Percentiles rank a stretch among this genome's conserved stretches.
phyloP scores from a whole-genome alignment of 2,113 vertebrate genomes.

The Megaceryle torquata region DNA sequence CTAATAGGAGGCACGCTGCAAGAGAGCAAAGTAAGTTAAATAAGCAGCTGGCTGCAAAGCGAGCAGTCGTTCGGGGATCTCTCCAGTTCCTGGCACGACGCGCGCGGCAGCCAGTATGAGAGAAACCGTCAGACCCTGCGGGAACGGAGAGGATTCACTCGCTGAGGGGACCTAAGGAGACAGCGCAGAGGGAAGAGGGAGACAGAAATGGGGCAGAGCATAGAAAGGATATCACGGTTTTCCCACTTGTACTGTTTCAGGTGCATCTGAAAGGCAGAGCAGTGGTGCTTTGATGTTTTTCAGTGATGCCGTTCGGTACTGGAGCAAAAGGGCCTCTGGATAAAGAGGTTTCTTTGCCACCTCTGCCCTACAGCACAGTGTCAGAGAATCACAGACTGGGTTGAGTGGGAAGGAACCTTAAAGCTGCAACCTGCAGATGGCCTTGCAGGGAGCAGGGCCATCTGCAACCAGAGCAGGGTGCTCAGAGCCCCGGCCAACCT shows the following conservation, averaged over 20 bases:
- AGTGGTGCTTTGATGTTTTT: neutral
- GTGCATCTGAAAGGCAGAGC: neutral
- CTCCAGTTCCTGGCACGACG: neutral
- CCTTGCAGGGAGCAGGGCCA: neutral
- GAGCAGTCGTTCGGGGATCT: neutral
- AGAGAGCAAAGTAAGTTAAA: neutral
- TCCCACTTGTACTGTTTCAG: neutral
- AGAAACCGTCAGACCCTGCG: neutral
- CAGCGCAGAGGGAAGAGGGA: neutral
- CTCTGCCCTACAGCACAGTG: too few species aligned
- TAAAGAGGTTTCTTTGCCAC: neutral
- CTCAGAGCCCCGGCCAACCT: neutral
- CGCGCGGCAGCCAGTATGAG: neutral
- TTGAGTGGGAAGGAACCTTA: neutral
- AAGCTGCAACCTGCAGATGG: neutral
- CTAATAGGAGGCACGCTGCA: neutral
- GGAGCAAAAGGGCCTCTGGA: neutral
- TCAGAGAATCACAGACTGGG: too few species aligned
- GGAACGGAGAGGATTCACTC: neutral
- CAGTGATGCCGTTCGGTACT: rapidly evolving
- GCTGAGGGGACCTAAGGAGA: neutral
- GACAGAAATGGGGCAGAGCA: neutral
- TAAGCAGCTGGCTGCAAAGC: neutral
- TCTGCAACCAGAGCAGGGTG: neutral
- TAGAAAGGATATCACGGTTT: neutral